These are phyloP conservation scores for Mirza zaza DNA, from an alignment of 2,113 vertebrate genomes.

Conservation along the genomic window DNA sequence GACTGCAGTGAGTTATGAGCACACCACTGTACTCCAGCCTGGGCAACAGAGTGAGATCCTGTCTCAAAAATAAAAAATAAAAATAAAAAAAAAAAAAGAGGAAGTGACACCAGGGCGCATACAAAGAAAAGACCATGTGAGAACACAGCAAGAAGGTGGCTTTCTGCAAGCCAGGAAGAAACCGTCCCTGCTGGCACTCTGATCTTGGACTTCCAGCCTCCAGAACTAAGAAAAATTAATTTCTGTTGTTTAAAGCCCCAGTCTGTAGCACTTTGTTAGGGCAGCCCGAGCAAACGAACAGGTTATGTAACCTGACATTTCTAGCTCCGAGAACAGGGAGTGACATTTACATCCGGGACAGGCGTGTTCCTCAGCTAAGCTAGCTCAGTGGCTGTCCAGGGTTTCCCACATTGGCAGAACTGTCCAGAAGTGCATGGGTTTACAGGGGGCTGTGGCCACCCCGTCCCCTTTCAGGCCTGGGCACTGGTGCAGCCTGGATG, in stretches of 20 bases:
- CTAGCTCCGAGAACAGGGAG: background rate
- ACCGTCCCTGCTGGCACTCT: background rate
- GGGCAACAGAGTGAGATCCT: too few species aligned
- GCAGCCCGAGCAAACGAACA: background rate
- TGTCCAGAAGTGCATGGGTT: background rate
- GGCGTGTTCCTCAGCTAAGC: background rate
- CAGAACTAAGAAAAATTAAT: background rate
- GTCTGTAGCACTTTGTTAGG: background rate
- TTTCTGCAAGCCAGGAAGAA: background rate
- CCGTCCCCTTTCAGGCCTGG: accelerated
- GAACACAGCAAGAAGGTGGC: background rate
- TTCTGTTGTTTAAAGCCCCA: background rate
- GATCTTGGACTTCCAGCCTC: background rate
- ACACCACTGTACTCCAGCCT: too few species aligned
- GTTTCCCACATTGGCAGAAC: background rate
- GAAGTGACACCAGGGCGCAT: background rate
- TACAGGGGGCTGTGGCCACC: background rate
- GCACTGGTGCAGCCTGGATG: background rate
- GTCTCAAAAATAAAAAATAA: too few species aligned
- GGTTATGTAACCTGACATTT: background rate
- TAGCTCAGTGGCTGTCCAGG: background rate
- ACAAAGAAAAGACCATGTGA: background rate
- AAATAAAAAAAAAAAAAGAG: background rate
- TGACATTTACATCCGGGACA: background rate
- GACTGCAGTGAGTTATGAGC: too few species aligned